These are phyloP conservation scores for Brienomyrus longianalis DNA, from an alignment of 2,113 vertebrate species.

Conservation along the genomic window DNA sequence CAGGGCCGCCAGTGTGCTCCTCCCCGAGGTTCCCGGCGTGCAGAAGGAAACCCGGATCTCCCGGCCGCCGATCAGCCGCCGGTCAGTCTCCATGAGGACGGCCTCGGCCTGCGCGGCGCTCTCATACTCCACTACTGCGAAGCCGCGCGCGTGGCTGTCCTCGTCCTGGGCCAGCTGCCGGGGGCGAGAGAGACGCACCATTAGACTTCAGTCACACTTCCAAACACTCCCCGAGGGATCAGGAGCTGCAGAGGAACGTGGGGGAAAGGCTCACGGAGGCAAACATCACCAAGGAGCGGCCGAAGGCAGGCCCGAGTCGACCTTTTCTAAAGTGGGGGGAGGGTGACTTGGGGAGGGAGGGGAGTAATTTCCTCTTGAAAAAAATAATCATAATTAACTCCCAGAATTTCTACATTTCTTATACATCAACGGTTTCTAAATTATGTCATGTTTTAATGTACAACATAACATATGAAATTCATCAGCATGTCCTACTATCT, in stretches of 20 bases:
- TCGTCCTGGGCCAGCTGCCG: conserved; percentile 87
- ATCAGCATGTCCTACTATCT: neutral
- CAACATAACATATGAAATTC: neutral
- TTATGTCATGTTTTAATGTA: neutral
- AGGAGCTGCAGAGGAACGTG: neutral
- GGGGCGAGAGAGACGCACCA: neutral
- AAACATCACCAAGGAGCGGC: neutral
- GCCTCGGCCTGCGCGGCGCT: conserved; percentile 81
- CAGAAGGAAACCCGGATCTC: conserved; percentile 83
- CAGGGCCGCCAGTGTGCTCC: conserved; percentile 85
- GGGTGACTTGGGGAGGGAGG: neutral
- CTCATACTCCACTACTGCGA: conserved; percentile 87
- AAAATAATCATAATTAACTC: too few species aligned
- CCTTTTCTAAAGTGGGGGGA: neutral
- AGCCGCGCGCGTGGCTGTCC: conserved; percentile 73
- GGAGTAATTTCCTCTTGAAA: neutral
- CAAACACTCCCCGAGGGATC: neutral
- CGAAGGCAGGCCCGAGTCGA: neutral
- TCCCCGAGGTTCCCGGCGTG: conserved; percentile 83
- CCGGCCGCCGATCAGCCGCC: conserved; percentile 64
- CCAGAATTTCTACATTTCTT: too few species aligned
- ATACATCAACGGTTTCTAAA: neutral
- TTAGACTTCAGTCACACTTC: neutral
- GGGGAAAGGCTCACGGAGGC: neutral
- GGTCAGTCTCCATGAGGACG: conserved; percentile 63